Conservation (phyloP, 2,113 vertebrate genomes). For the Tupaia chinensis region DNA sequence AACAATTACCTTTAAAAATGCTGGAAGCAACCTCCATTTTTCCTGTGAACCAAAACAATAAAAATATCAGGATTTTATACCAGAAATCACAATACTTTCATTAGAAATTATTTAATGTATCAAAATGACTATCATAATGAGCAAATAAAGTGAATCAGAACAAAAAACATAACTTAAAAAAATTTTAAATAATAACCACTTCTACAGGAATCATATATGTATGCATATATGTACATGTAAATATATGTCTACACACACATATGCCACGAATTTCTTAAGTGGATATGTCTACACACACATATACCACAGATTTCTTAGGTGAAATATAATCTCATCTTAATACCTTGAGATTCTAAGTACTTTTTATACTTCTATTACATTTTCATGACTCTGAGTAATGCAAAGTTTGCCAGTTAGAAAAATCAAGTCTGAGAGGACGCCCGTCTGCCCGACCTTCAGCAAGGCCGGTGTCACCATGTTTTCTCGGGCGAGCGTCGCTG, state of each 20-base stretch:
- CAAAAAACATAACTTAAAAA: neutral
- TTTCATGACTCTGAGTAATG: neutral
- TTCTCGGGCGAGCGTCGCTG: too few species aligned
- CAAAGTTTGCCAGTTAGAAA: neutral
- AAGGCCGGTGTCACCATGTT: too few species aligned
- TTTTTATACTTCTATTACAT: neutral
- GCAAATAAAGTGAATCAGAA: constrained; percentile 1
- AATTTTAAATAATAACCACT: neutral
- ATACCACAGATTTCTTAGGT: neutral
- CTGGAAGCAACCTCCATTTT: constrained; percentile 98
- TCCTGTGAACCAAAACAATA: constrained; percentile 89
- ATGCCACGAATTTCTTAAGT: neutral
- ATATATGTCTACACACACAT: neutral
- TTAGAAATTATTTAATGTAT: neutral
- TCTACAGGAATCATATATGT: neutral
- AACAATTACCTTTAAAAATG: constrained; percentile 96
- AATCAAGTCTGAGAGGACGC: neutral
- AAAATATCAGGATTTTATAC: constrained; percentile 44
- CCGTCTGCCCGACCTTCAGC: too few species aligned
- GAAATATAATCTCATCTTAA: neutral
- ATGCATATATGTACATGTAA: too few species aligned
- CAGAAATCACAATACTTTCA: neutral
- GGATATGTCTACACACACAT: neutral
- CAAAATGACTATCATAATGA: neutral
- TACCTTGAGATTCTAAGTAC: neutral